Evolutionary conservation across 2,888 invertebrate genomes (phyloP).

Genomic region (Dendrolimus pini): DNA sequence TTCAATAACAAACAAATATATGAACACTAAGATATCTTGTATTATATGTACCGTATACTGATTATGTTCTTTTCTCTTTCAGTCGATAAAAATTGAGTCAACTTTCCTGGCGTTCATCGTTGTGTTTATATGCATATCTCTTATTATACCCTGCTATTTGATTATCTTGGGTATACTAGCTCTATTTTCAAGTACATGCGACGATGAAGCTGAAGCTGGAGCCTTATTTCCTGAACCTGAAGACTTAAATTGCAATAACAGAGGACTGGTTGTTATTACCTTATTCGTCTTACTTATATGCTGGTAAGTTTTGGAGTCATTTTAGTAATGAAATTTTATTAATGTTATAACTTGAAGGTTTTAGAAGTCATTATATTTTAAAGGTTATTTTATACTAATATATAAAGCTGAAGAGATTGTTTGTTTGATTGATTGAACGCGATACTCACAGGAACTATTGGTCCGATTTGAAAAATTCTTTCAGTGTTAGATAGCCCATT

Average conservation of each 20-base stretch:
- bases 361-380: too few relatives aligned
- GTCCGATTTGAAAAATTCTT: too few relatives aligned
- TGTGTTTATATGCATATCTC: slow-evolving; percentile 78
- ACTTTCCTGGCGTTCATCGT: slow-evolving; percentile 80
- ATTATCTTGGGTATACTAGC: slow-evolving; percentile 73
- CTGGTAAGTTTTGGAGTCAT: slow-evolving; percentile 43
- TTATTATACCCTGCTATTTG: slow-evolving; percentile 78
- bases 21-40: too few relatives aligned
- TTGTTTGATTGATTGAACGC: too few relatives aligned
- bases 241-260: slow-evolving; percentile 55
- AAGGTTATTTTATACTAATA: too few relatives aligned
- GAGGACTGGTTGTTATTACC: slow-evolving; percentile 48
- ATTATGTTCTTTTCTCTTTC: slow-evolving; percentile 27
- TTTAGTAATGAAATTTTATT: too few relatives aligned
- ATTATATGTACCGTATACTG: too few relatives aligned
- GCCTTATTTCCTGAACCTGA: slow-evolving; percentile 53
- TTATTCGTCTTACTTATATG: slow-evolving; percentile 57
- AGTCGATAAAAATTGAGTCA: slow-evolving; percentile 84
- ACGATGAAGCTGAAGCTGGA: slow-evolving; percentile 58
- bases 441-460: too few relatives aligned
- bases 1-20: too few relatives aligned
- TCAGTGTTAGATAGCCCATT: too few relatives aligned
- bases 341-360: too few relatives aligned
- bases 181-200: slow-evolving; percentile 49
- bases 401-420: too few relatives aligned